Evolutionary conservation across 2,797 vertebrate species (phyloP).

Genomic region (Acipenser ruthenus): DNA sequence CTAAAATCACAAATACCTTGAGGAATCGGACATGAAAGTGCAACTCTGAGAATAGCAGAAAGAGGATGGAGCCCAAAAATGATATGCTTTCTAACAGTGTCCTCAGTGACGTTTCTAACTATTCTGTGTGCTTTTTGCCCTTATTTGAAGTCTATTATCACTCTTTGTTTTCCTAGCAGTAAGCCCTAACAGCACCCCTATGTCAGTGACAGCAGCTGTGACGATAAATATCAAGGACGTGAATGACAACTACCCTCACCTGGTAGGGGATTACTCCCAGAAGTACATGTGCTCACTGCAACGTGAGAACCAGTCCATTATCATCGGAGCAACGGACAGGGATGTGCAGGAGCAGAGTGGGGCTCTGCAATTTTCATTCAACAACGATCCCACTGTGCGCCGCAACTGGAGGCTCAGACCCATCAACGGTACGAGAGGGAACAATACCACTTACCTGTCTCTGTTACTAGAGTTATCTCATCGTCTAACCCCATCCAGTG

Average conservation of each 20-base stretch:
- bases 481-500: too few relatives aligned
- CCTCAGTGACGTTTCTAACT: conserved; percentile 3
- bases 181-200: conserved; percentile 29
- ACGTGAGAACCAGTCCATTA: conserved; percentile 65
- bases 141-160: too few relatives aligned
- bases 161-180: too few relatives aligned
- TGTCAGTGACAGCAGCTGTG: conserved; percentile 61
- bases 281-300: conserved; percentile 74
- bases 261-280: conserved; percentile 61
- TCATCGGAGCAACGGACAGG: conserved; percentile 60
- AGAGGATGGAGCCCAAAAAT: background rate
- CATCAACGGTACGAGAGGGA: conserved; percentile 61
- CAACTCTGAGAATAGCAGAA: too few relatives aligned
- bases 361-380: conserved; percentile 67
- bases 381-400: conserved; percentile 60
- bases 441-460: background rate
- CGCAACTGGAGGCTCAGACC: conserved; percentile 71
- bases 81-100: conserved; percentile 10
- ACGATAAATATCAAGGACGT: conserved; percentile 69
- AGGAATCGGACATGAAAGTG: background rate
- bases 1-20: too few relatives aligned
- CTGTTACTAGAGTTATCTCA: too few relatives aligned
- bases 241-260: conserved; percentile 58
- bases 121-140: background rate
- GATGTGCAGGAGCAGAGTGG: conserved; percentile 54